Percentiles rank a stretch among this genome's conserved stretches.
phyloP scores from a whole-genome alignment of 1,140 invertebrate species.

The Zaprionus nigranus region DNA sequence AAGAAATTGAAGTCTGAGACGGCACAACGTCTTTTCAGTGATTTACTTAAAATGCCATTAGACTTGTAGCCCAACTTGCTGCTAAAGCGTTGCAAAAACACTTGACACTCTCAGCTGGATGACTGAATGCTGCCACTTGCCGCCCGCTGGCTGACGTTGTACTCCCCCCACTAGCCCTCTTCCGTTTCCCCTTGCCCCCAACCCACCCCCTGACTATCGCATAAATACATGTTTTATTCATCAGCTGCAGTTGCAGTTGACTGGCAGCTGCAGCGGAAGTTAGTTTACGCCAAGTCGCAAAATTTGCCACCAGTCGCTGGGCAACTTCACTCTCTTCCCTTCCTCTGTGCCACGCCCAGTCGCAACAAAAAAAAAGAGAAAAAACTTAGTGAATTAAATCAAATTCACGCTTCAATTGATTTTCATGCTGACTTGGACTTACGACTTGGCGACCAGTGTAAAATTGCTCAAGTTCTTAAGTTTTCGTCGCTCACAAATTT shows the following conservation, averaged over 20 bases:
- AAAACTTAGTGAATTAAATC: conserved; percentile 63
- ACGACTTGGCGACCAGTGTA: conserved; percentile 17
- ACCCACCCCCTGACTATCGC: conserved; percentile 32
- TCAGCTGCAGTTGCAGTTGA: conserved; percentile 59
- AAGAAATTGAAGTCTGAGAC: not conserved
- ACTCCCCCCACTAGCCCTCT: not conserved
- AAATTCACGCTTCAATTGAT: conserved; percentile 67
- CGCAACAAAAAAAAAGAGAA: not conserved
- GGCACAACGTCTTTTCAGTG: conserved; percentile 35
- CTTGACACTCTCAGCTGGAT: conserved; percentile 58
- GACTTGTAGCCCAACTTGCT: conserved; percentile 48
- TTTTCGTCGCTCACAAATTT: conserved; percentile 30
- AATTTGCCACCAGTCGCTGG: conserved; percentile 35
- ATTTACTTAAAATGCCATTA: conserved; percentile 66
- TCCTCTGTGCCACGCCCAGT: conserved; percentile 30
- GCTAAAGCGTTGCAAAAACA: conserved; percentile 44
- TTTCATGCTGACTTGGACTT: conserved; percentile 46
- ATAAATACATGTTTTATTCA: conserved; percentile 71
- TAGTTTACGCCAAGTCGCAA: conserved; percentile 65
- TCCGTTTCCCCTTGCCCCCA: not conserved
- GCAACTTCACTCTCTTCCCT: not conserved
- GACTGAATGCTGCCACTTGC: conserved; percentile 49
- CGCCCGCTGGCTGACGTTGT: not conserved
- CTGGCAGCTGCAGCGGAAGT: conserved; percentile 60
- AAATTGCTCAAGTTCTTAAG: conserved; percentile 49